Evolutionary conservation across 2,113 vertebrate genomes (phyloP).

Genomic region (Spermophilus dauricus): DNA sequence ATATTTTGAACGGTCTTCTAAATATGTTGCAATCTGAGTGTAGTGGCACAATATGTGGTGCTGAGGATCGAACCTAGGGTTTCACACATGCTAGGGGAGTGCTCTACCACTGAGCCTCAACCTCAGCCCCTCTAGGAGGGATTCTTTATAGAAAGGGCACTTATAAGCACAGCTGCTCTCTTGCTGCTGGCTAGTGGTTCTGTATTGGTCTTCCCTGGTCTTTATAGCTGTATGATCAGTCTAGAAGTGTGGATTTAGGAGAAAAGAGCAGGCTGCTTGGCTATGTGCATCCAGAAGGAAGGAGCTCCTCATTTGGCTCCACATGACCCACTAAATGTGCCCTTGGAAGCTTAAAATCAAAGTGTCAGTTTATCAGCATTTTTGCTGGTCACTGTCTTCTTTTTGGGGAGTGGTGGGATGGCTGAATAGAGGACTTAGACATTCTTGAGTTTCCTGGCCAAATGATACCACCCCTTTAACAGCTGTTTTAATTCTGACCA

Average conservation of each 20-base stretch:
- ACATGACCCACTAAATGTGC: neutral
- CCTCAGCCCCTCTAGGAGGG: neutral
- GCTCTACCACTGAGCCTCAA: no score
- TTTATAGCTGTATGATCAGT: neutral
- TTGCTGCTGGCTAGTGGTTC: neutral
- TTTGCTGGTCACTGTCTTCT: neutral
- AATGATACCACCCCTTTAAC: neutral
- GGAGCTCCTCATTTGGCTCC: neutral
- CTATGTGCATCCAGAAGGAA: neutral
- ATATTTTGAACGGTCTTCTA: no score
- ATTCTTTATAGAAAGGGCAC: neutral
- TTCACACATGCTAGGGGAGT: no score
- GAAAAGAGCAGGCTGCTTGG: neutral
- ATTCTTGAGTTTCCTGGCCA: conserved; percentile 10
- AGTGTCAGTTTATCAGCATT: neutral
- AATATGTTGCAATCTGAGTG: no score
- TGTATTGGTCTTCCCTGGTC: neutral
- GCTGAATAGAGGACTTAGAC: neutral
- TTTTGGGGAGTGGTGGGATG: neutral
- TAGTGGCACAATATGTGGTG: no score
- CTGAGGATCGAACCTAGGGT: no score
- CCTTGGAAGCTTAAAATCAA: neutral
- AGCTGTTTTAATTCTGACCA: conserved; percentile 46
- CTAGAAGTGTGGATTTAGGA: neutral
- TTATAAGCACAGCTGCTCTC: neutral